phyloP scores from a whole-genome alignment of 2,888 invertebrate genomes.

The Synanthedon vespiformis region DNA sequence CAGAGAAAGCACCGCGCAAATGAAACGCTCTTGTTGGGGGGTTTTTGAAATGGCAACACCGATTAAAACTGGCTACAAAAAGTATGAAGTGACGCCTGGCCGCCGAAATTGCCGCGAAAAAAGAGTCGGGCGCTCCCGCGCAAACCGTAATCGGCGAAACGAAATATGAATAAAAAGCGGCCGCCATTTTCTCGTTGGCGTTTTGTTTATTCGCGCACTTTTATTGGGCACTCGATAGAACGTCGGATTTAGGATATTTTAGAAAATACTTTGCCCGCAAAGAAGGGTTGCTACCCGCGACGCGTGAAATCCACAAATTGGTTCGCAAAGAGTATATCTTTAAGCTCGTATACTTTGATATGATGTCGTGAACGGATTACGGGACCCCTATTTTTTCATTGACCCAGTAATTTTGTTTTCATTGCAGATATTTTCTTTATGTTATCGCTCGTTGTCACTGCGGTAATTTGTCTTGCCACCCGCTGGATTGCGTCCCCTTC shows the following conservation, averaged over 20 bases:
- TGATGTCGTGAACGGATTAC: not conserved
- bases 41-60: constrained; percentile 52
- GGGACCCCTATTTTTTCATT: not conserved
- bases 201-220: constrained; percentile 34
- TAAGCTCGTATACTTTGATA: not conserved
- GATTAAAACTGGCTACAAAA: constrained; percentile 61
- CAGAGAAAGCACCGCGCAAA: constrained; percentile 21
- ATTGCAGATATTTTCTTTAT: constrained; percentile 1
- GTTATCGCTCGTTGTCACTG: constrained; percentile 2
- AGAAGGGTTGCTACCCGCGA: not conserved
- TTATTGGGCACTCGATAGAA: constrained; percentile 20
- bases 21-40: constrained; percentile 27
- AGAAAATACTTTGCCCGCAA: constrained; percentile 8
- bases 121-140: constrained; percentile 33
- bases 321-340: not conserved
- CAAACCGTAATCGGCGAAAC: constrained; percentile 47
- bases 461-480: constrained; percentile 7
- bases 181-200: constrained; percentile 35
- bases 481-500: not conserved
- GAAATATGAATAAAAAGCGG: constrained; percentile 49
- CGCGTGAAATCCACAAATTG: not conserved
- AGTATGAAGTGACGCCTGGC: constrained; percentile 22
- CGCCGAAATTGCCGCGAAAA: constrained; percentile 52
- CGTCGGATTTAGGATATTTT: constrained; percentile 24
- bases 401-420: constrained; percentile 1